phyloP scores from a whole-genome alignment of 2,113 vertebrate species.

The Heterochromis multidens region DNA sequence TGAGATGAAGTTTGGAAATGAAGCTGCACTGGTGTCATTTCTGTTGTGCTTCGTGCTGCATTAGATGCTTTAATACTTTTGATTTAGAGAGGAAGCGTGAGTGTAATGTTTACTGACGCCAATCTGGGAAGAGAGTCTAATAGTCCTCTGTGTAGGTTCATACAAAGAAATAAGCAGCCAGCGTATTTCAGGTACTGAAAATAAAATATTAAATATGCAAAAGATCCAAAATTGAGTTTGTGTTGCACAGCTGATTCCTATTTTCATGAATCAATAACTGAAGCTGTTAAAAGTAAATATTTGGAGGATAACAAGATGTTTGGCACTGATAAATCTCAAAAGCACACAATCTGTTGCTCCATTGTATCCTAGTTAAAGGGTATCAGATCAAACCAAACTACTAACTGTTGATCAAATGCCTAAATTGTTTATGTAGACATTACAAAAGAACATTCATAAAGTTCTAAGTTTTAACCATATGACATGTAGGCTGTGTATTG shows the following conservation, averaged over 20 bases:
- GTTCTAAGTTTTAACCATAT: no score
- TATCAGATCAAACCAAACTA: rapidly evolving
- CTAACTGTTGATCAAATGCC: no score
- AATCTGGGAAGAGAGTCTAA: neutral
- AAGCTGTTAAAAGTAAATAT: no score
- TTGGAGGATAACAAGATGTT: no score
- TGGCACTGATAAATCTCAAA: no score
- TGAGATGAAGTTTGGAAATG: neutral
- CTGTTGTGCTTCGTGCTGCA: neutral
- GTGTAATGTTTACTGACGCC: rapidly evolving
- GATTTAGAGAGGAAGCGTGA: neutral
- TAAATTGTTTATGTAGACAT: no score
- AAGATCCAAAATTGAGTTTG: neutral
- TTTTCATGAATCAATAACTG: neutral
- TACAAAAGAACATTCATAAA: no score
- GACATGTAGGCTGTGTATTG: no score
- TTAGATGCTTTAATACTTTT: neutral
- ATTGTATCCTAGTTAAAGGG: neutral
- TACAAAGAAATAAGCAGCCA: neutral
- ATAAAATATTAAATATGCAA: neutral
- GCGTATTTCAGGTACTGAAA: neutral
- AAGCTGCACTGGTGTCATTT: neutral
- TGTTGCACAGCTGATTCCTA: rapidly evolving
- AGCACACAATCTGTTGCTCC: no score
- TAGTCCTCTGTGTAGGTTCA: neutral